Evolutionary conservation across 2,797 vertebrate species (phyloP), one percentile per base, ranked within the genome.

Genomic region (Pipistrellus kuhlii): DNA sequence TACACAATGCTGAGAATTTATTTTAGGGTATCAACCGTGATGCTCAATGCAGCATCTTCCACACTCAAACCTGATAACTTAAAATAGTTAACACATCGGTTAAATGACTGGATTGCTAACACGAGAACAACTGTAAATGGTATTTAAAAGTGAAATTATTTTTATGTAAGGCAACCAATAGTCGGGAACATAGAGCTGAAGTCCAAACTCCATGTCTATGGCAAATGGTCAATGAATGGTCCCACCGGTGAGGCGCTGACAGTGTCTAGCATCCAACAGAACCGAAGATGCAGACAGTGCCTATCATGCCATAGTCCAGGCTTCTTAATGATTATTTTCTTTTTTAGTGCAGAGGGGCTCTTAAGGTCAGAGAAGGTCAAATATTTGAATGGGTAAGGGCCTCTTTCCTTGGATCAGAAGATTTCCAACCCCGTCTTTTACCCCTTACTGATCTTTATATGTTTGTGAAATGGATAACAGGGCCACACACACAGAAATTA

Each of bases 321-420:
- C 27, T 69, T 57, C n/a, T 71, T 48, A 46, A 8, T 11, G 35
- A 80, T 57, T n/a, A 30, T n/a, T 81, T 91, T 89, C 2, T 71
- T 73, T 78, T 30, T 71, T 55, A 25, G 21, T 18, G 44, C 0
- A 69, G 12, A 82, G 78, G 51, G 55, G 64, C 10, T 83, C 75
- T 51, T 68, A 77, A 88, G 73, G 30, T 91, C 48, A 84, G 38
- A 89, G 48, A 91, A 88, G 30, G 68, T 11, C 44, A 92, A 86
- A 88, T 21, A 85, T 46, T 32, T 32, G 38, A 87, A 44, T 35
- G 46, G 64, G 78, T 27, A 57, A 85, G 11, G 73, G 8, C 20
- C 25, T 93, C 72, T 64, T 48, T 69, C 62, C n/a, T 41, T 73
- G 30, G 25, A 57, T 32, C 38, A 85, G 32, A 90, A 73, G 72